Evolutionary conservation across 2,888 invertebrate genomes (phyloP), one percentile per base, ranked within the genome.

Genomic region (Aleiodes leptofemur): DNA sequence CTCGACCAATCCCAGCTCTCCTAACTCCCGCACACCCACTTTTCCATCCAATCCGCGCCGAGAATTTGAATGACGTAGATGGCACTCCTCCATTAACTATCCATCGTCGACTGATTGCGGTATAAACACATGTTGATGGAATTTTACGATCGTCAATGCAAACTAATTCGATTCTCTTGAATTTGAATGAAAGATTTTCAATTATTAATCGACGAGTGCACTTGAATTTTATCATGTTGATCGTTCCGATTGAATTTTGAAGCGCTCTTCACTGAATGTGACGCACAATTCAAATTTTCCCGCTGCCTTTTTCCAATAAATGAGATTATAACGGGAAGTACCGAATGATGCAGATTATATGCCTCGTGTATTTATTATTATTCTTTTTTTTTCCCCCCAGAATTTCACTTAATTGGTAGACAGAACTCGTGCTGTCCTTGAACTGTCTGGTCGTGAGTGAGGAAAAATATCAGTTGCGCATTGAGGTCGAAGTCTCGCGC

Each of bases 11-110:
- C 73, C 51, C 71, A 77, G 68, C 69, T 55, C 55, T 72, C 43
- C 51, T 53, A 64, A 23, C 51, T 61, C 61, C 70, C 79, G 69
- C 83, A 84, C 84, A 84, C 83, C 84, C 84, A 84, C 82, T 79
- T 80, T 78, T 31, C 72, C 48, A 50, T 71, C 69, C 71, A 76
- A 73, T 83, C 81, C 79, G 79, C 64, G 75, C 79, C 23, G 55
- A 71, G 73, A 61, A 38, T 43, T 43, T 64, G 48, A n/a, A 51
- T 76, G 78, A 79, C 79, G 79, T 76, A 79, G 78, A 78, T 61
- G 78, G 69, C 79, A 78, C 80, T 74, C 73, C 79, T 73, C 76
- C 80, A 34, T 34, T 31, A 56, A 57, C 14, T 72, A 48, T 55
- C 64, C 14, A 56, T 74, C 29, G n/a, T 70, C 23, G 13, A 6